Base-by-base conservation (phyloP, 2,797 vertebrate species). In the Chromis chromis region DNA sequence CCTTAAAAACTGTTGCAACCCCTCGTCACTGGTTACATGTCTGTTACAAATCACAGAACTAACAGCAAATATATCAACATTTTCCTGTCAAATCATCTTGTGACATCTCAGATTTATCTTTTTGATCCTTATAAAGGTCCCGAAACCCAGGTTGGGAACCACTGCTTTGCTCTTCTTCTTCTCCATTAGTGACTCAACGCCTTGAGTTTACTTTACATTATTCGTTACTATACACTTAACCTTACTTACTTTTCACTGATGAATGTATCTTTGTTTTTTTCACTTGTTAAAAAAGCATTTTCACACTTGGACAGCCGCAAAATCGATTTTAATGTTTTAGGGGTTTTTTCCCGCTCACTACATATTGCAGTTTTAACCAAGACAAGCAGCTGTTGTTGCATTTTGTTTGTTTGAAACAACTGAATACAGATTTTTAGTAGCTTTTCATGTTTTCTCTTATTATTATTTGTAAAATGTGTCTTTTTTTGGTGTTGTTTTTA, bases 211-310 rank as follows among this genome's bases (percentile, higher is more conserved):
- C 31, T 31, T 8, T 31, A 31, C 16, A 17, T 42, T 36, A 11
- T 11, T 36, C 8, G 10, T 36, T 36, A 11, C 33, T 36, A 36
- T 36, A 36, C 2, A 10, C 33, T 5, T 42, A 42, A 42, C 40
- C 40, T 42, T 60, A 50, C 63, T 68, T 62, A n/a, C 33, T 72
- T 53, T 56, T 63, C 13, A 61, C 11, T 65, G 40, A 73, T 79
- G 75, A 86, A 79, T 81, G 78, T 82, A 65, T 79, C 28, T 16
- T 4, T 49, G 42, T 85, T 70, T 70, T 31, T 40, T 19, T 62
- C 27, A 59, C 40, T 52, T 66, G 10, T 52, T n/a, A 24, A 42
- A 22, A 65, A 55, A 59, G 19, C 27, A 1, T 40, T 76, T 57
- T 65, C 19, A 66, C 36, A n/a, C 28, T 58, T 57, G 53, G 21